Conservation (phyloP, 2,113 vertebrate genomes). For the Actinemys pallida region DNA sequence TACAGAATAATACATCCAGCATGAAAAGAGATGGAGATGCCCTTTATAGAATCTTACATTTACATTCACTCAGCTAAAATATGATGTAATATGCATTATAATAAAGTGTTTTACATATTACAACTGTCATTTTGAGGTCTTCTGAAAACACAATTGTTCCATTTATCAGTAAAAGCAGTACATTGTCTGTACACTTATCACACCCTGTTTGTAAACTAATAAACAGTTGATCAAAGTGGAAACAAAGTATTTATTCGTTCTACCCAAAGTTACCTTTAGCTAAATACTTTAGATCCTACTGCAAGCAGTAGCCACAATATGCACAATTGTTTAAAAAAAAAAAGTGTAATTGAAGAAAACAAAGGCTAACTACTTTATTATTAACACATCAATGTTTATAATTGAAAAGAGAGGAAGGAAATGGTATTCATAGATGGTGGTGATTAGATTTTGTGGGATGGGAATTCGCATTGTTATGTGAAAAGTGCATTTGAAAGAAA, state of each 20-base stretch:
- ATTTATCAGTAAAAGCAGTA: conserved; percentile 1
- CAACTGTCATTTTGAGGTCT: not conserved
- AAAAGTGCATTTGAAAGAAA: conserved; percentile 43
- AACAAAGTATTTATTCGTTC: conserved; percentile 17
- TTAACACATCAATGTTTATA: not conserved
- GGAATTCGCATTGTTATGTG: conserved; percentile 39
- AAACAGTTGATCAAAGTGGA: conserved; percentile 31
- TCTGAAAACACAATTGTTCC: conserved; percentile 5
- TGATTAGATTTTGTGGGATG: conserved; percentile 3
- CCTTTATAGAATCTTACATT: not conserved
- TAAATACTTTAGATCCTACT: not conserved
- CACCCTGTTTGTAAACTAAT: conserved; percentile 1
- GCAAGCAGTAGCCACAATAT: not conserved
- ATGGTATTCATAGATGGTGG: not conserved
- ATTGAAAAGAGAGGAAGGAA: not conserved
- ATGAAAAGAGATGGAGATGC: not conserved
- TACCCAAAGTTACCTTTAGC: not conserved
- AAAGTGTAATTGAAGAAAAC: not conserved
- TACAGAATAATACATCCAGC: not conserved
- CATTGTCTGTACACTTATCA: not conserved
- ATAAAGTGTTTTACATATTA: not conserved
- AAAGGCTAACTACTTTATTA: not conserved
- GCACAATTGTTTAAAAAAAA: not conserved
- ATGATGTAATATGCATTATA: not conserved
- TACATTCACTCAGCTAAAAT: conserved; percentile 2